Conservation (phyloP, 2,797 vertebrate species). For the Malacoctenus gilli region DNA sequence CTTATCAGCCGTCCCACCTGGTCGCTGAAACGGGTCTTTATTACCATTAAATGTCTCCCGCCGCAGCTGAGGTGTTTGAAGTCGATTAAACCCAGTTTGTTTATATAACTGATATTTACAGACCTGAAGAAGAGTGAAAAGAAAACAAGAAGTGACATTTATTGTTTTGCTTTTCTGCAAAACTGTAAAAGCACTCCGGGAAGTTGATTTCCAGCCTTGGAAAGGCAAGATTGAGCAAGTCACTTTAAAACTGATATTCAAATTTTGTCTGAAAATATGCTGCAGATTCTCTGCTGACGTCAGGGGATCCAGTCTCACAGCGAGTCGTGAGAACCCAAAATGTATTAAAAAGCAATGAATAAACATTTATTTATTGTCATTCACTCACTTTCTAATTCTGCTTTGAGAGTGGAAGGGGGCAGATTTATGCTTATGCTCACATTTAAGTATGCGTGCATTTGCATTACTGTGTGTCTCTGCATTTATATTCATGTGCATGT, state of each 20-base stretch:
- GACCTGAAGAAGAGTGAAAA: background rate
- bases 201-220: background rate
- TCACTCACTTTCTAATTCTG: slow-evolving; percentile 21
- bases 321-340: slow-evolving; percentile 16
- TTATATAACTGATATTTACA: background rate
- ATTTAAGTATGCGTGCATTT: slow-evolving; percentile 16
- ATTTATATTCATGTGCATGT: slow-evolving; percentile 34
- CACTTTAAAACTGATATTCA: slow-evolving; percentile 11
- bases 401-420: background rate
- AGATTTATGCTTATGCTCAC: slow-evolving; percentile 15
- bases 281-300: slow-evolving; percentile 12
- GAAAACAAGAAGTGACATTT: background rate
- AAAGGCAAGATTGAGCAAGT: background rate
- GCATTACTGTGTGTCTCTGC: slow-evolving; percentile 7
- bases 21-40: slow-evolving; percentile 1
- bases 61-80: background rate
- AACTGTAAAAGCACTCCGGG: background rate
- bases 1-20: slow-evolving; percentile 10
- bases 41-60: background rate
- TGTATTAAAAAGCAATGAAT: slow-evolving; percentile 43
- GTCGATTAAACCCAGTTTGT: slow-evolving; percentile 1
- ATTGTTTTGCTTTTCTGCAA: background rate
- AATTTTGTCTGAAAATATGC: slow-evolving; percentile 4
- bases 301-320: slow-evolving; percentile 28
- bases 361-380: slow-evolving; percentile 36